Evolutionary conservation across 2,888 invertebrate genomes (phyloP).

Genomic region (Philaethria dido): DNA sequence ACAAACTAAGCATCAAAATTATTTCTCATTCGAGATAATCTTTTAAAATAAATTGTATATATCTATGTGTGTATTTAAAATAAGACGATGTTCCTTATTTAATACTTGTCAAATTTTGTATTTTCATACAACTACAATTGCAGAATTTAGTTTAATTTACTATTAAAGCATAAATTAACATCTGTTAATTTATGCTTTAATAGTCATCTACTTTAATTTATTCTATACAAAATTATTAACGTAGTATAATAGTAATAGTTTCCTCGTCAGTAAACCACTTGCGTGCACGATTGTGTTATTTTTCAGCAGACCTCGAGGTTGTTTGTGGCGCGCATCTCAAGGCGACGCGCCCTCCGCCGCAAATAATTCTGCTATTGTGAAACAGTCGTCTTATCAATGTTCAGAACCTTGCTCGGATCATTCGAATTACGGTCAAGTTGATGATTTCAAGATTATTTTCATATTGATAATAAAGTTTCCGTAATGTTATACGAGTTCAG

Average conservation of each 20-base stretch:
- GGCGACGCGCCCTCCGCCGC: conserved; percentile 74
- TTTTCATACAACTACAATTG: too few species aligned
- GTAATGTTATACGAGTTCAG: conserved; percentile 43
- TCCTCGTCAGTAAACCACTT: conserved; percentile 51
- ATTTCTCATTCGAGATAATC: too few species aligned
- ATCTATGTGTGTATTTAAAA: too few species aligned
- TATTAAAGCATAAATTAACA: too few species aligned
- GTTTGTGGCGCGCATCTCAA: conserved; percentile 81
- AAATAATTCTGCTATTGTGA: conserved; percentile 84
- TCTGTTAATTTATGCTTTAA: too few species aligned
- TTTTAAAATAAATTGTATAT: too few species aligned
- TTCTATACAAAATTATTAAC: background rate
- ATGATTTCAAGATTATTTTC: conserved; percentile 77
- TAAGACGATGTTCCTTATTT: too few species aligned
- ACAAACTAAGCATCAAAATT: too few species aligned
- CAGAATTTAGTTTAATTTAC: too few species aligned
- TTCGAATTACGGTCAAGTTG: conserved; percentile 83
- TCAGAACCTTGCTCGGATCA: conserved; percentile 77
- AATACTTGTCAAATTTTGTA: too few species aligned
- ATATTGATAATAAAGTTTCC: conserved; percentile 66
- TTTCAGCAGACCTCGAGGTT: conserved; percentile 76
- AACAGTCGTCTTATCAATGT: conserved; percentile 73
- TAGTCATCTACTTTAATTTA: too few species aligned
- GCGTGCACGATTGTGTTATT: conserved; percentile 61
- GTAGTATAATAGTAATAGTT: background rate